A percentile compares a stretch with the other conserved stretches of the same genome.
Evolutionary conservation across 2,888 invertebrate species (phyloP).

Genomic region (Prionchulus punctatus): DNA sequence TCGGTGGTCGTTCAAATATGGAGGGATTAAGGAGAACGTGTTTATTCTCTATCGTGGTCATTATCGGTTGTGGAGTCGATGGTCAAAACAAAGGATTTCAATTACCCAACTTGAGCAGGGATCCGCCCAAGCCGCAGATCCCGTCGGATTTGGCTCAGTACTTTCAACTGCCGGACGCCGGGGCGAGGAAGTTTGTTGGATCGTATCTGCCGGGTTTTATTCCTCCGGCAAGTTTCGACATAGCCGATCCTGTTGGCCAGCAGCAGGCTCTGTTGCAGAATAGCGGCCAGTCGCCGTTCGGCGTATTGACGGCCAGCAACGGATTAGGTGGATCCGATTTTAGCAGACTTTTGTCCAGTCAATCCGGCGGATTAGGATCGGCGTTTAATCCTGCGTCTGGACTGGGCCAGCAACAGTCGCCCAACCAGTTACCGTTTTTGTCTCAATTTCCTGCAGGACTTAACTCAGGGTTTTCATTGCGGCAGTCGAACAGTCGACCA

Average conservation of each 20-base stretch:
- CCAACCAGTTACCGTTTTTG: background rate
- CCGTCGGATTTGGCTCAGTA: conserved; percentile 26
- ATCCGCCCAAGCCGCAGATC: conserved; percentile 28
- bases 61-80: too few species aligned
- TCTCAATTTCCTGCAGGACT: background rate
- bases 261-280: background rate
- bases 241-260: background rate
- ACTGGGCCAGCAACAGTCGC: background rate
- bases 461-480: background rate
- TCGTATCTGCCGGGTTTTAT: conserved; percentile 13
- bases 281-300: background rate
- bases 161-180: conserved; percentile 30
- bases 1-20: too few species aligned
- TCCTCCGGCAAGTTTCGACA: conserved; percentile 30
- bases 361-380: background rate
- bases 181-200: conserved; percentile 25
- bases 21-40: too few species aligned
- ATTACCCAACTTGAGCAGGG: conserved; percentile 6
- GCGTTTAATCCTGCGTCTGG: background rate
- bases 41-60: too few species aligned
- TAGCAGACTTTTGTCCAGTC: too few species aligned
- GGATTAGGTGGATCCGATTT: too few species aligned
- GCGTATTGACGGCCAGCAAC: background rate
- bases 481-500: background rate
- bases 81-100: background rate